Percentiles rank a stretch among this genome's conserved stretches.
Conservation (phyloP, 2,888 invertebrate species). For the Oscheius sp. region DNA sequence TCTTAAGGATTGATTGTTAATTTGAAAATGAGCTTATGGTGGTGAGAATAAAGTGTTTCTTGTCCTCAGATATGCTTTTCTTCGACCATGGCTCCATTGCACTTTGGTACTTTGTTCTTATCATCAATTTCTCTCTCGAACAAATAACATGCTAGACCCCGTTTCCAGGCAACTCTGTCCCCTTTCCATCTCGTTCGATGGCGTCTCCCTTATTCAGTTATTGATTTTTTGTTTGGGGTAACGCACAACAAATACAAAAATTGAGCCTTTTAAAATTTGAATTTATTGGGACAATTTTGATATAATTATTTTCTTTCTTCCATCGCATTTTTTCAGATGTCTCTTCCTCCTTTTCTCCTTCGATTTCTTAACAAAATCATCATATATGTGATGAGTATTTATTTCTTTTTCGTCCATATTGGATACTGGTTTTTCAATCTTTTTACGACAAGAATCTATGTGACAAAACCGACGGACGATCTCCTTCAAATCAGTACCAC, state of each 20-base stretch:
- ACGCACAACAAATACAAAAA: background rate
- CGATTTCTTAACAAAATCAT: conserved; percentile 9
- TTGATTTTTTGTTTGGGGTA: background rate
- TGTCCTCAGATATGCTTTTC: background rate
- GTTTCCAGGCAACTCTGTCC: too few relatives aligned
- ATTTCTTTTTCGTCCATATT: conserved; percentile 36
- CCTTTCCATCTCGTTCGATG: background rate
- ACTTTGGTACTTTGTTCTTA: conserved; percentile 27
- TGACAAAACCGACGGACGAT: conserved; percentile 69
- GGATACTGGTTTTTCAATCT: conserved; percentile 33
- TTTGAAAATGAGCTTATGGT: conserved; percentile 14
- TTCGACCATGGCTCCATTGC: background rate
- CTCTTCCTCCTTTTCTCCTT: conserved; percentile 11
- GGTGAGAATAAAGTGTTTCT: conserved; percentile 8
- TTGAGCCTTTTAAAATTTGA: background rate
- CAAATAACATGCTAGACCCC: background rate
- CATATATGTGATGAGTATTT: conserved; percentile 17
- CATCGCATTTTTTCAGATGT: conserved; percentile 26
- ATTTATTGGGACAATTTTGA: too few relatives aligned
- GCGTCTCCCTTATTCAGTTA: background rate
- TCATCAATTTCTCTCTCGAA: too few relatives aligned
- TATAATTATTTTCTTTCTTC: background rate
- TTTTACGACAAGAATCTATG: conserved; percentile 42
- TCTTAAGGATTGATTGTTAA: conserved; percentile 23
- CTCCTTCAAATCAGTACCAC: conserved; percentile 71